Base-by-base conservation (phyloP, 2,888 invertebrate genomes). In the Euzophera pinguis region DNA sequence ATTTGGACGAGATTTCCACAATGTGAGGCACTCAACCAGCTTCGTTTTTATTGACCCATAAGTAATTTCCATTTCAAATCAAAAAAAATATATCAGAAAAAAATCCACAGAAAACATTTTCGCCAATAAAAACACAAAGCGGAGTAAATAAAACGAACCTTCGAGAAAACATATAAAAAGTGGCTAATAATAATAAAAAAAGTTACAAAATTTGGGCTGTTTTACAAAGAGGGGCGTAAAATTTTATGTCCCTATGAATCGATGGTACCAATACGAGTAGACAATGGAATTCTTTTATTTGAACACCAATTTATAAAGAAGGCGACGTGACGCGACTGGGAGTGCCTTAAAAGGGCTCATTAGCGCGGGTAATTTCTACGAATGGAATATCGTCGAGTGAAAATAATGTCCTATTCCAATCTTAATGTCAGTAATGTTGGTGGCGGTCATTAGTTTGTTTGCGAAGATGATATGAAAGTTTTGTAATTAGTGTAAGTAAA, bases 101-200 rank as follows among this genome's bases (percentile, higher is more conserved):
- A 35, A 48, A 37, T 35, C 12, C 5, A 22, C 22, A 16, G 13
- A 38, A n/a, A 34, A 50, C 17, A 50, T 34, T 27, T 49, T 29
- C 14, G 32, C 42, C 49, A 12, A 50, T 41, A 16, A 42, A 41
- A 32, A 50, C 22, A 50, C 50, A 53, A 45, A 27, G 29, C 49
- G 12, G 54, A 55, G 47, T 37, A 48, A 57, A 50, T 43, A 52
- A 53, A 53, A 29, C 42, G 39, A 27, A 50, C 42, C 41, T 52
- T 41, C 42, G 50, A 39, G 43, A 41, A 16, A 47, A 52, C 45
- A 42, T 54, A 58, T 58, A 59, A 61, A 60, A 64, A 65, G 54
- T 56, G 59, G 50, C 57, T 59, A 61, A 66, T 67, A 65, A 70
- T 63, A 73, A 65, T 66, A 68, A 67, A 71, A n/a, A 73, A 59